phyloP scores from a whole-genome alignment of 2,113 vertebrate species.

The Myrmecobius fasciatus region DNA sequence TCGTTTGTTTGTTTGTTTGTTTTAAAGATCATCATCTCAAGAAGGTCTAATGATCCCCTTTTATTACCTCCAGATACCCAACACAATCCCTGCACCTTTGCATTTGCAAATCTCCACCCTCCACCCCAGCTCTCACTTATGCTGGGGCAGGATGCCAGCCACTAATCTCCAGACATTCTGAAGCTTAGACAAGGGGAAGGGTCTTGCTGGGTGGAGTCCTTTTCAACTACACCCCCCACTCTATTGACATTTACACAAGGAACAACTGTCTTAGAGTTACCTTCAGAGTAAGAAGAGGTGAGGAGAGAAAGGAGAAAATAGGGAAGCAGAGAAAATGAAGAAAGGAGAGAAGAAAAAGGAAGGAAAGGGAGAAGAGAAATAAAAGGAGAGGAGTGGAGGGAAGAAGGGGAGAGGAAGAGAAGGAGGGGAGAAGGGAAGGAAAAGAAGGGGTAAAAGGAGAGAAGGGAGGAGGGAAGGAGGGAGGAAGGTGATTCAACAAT shows the following conservation, averaged over 20 bases:
- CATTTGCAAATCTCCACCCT: neutral
- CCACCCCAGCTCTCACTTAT: neutral
- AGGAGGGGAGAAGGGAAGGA: neutral
- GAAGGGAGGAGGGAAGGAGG: too few relatives aligned
- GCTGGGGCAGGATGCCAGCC: neutral
- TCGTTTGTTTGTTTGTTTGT: neutral
- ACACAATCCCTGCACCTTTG: neutral
- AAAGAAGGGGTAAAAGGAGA: too few relatives aligned
- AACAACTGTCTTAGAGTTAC: neutral
- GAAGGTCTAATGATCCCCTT: neutral
- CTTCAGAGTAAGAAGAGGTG: neutral
- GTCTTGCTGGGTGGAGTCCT: neutral
- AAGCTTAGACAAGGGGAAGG: neutral
- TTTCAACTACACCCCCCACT: neutral
- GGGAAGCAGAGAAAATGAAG: too few relatives aligned
- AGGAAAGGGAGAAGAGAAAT: too few relatives aligned
- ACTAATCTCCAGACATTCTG: neutral
- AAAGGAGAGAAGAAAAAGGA: too few relatives aligned
- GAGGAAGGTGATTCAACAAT: too few relatives aligned
- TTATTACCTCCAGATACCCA: neutral
- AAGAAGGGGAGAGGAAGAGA: too few relatives aligned
- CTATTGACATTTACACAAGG: neutral
- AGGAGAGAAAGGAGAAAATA: too few relatives aligned
- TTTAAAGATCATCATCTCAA: constrained; percentile 50
- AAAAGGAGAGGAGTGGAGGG: too few relatives aligned